A percentile compares a stretch with the other conserved stretches of the same genome.
Conservation (phyloP, 2,888 invertebrate genomes). For the Drosophila barbarae region DNA sequence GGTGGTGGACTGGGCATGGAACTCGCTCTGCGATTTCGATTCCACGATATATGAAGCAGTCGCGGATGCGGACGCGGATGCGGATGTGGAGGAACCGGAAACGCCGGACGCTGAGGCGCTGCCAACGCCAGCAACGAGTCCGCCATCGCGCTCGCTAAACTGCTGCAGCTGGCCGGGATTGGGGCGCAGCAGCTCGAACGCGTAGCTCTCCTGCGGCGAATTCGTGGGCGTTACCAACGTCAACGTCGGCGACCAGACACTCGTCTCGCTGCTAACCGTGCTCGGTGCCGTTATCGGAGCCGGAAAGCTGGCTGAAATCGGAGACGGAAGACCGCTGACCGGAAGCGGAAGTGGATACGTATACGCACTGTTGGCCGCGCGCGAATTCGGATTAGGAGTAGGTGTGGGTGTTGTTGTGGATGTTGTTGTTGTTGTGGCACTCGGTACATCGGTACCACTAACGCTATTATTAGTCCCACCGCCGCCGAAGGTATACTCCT, state of each 20-base stretch:
- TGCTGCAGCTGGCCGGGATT: conserved; percentile 8
- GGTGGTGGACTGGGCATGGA: conserved; percentile 67
- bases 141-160: conserved; percentile 46
- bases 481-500: conserved; percentile 51
- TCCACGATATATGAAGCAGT: conserved; percentile 61
- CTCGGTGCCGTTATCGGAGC: conserved; percentile 23
- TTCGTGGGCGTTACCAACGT: conserved; percentile 71
- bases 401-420: background rate
- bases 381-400: conserved; percentile 5
- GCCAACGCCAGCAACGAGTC: conserved; percentile 66
- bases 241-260: conserved; percentile 64
- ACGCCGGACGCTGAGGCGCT: conserved; percentile 48
- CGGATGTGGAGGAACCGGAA: conserved; percentile 16
- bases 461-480: conserved; percentile 21
- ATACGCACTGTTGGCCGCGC: conserved; percentile 19
- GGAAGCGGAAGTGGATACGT: conserved; percentile 28
- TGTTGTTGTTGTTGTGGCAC: background rate
- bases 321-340: conserved; percentile 18
- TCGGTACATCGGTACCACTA: conserved; percentile 1
- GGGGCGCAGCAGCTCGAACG: conserved; percentile 49
- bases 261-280: background rate
- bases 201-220: conserved; percentile 66
- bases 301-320: conserved; percentile 19
- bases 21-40: conserved; percentile 57
- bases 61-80: conserved; percentile 14